These are phyloP conservation scores for Autographa gamma DNA, from an alignment of 2,888 invertebrate species.

Conservation along the genomic window DNA sequence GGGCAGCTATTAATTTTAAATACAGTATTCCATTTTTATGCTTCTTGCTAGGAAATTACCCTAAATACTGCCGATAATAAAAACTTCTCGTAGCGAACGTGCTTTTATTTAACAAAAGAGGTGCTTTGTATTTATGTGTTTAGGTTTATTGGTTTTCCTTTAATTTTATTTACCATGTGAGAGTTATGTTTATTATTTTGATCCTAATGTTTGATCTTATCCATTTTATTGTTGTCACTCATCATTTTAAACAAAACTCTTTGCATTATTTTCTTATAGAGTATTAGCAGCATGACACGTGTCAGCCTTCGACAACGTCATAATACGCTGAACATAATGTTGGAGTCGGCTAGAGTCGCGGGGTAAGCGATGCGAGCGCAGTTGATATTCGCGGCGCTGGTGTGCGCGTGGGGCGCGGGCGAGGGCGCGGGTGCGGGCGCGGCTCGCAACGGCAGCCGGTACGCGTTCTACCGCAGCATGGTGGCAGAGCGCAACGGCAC, in stretches of 20 bases:
- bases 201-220: too few relatives aligned
- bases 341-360: not conserved
- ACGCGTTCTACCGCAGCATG: constrained; percentile 68
- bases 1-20: too few relatives aligned
- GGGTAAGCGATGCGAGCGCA: constrained; percentile 16
- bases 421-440: constrained; percentile 6
- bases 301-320: constrained; percentile 3
- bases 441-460: constrained; percentile 38
- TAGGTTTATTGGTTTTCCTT: too few relatives aligned
- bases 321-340: constrained; percentile 2
- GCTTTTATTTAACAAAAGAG: too few relatives aligned
- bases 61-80: too few relatives aligned
- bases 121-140: too few relatives aligned
- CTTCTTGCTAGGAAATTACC: too few relatives aligned
- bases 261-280: constrained; percentile 10
- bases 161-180: too few relatives aligned
- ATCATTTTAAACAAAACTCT: not conserved
- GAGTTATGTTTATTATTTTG: too few relatives aligned
- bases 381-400: constrained; percentile 26
- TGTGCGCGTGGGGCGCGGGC: constrained; percentile 18
- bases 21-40: too few relatives aligned
- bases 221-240: too few relatives aligned
- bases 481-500: constrained; percentile 7
- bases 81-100: too few relatives aligned
- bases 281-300: constrained; percentile 6